Conservation (phyloP, 2,113 vertebrate species). For the Seriola rivoliana region DNA sequence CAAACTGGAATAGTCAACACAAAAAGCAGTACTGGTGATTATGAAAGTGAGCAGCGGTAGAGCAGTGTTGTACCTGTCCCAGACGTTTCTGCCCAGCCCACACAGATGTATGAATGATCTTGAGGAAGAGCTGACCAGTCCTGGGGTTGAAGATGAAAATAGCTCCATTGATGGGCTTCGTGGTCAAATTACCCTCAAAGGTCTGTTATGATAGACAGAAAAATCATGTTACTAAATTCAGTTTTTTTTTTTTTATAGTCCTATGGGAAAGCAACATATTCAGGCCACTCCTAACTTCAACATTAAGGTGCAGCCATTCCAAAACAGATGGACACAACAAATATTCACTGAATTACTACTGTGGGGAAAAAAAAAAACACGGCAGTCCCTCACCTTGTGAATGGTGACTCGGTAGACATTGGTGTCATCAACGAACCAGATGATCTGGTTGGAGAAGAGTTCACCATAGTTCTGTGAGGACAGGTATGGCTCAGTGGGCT, state of each 20-base stretch:
- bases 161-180: constrained; percentile 98
- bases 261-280: neutral
- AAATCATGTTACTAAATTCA: neutral
- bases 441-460: constrained; percentile 99
- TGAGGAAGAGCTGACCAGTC: constrained; percentile 98
- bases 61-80: constrained; percentile 88
- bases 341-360: neutral
- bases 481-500: constrained; percentile 98
- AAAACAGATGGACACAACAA: neutral
- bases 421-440: constrained; percentile 99
- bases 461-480: constrained; percentile 99
- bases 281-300: neutral
- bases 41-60: neutral
- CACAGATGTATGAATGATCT: constrained; percentile 99
- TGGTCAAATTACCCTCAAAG: constrained; percentile 99
- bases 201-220: constrained; percentile 83
- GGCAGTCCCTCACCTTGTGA: constrained; percentile 89
- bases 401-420: constrained; percentile 99
- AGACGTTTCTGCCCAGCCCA: constrained; percentile 99
- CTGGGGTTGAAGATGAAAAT: constrained; percentile 99
- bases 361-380: no score
- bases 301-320: neutral
- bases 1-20: neutral
- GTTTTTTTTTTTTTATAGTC: neutral
- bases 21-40: neutral